Evolutionary conservation across 2,888 invertebrate species (phyloP), one percentile per base, ranked within the genome.

Genomic region (Aspidiotus destructor): DNA sequence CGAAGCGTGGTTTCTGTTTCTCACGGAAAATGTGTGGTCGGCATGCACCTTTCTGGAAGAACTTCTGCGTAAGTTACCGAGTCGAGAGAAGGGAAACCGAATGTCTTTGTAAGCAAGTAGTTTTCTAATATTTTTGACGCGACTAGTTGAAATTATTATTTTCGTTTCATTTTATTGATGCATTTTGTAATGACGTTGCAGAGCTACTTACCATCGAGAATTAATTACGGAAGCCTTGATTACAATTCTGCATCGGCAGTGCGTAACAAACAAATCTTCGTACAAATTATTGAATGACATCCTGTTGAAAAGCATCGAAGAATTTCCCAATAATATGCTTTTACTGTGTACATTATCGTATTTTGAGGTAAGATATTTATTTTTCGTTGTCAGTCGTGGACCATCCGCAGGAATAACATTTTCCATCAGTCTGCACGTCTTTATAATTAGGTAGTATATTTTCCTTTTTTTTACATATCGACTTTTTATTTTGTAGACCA

Each of bases 321-420:
- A 77, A 42, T 85, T 80, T 75, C 84, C 85, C 0, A 81, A 83
- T 70, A 86, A 86, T 76, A 76, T 84, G 63, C 80, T 79, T 70
- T 74, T 85, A 9, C 75, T 85, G 41, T 79, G 82, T 44, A 76
- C 80, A 16, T 75, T 80, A 69, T 79, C 80, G n/a, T 78, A 78
- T 69, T 76, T 79, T 67, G 81, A 82, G 76, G 80, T 79, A 75
- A 69, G 70, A 70, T 28, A 13, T 40, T 54, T 13, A 6, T 42
- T 15, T 28, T 28, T 28, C 28, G 1, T 28, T 3, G 5, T 28
- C 28, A 28, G 28, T 28, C 28, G 1, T 28, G 28, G 28, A 28
- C 28, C 28, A 28, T 28, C 28, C 28, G 28, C 28, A 28, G 2
- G 28, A 28, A 55, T 11, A 53, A 17, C 1, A 68, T 40, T 61